These are phyloP conservation scores for Andrena trimmerana DNA, from an alignment of 2,888 invertebrate species.

Conservation along the genomic window DNA sequence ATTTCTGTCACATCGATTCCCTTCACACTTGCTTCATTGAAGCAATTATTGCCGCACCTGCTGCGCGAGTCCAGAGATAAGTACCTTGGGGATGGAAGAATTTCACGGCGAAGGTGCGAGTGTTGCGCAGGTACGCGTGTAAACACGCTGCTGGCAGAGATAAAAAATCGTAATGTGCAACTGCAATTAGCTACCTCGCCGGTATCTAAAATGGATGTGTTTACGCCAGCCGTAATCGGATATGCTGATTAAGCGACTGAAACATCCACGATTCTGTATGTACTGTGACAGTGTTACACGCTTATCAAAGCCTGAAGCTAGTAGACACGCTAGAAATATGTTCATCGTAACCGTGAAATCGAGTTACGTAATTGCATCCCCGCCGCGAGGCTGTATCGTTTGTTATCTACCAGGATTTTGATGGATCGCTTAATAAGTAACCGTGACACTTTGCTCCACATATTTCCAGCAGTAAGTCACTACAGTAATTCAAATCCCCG, in stretches of 20 bases:
- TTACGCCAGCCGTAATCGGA: conserved; percentile 20
- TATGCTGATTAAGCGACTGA: conserved; percentile 34
- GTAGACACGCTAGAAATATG: background rate
- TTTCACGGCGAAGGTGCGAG: no score
- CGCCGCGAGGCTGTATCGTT: background rate
- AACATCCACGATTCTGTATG: conserved; percentile 1
- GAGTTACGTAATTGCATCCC: conserved; percentile 14
- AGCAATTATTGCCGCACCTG: conserved; percentile 20
- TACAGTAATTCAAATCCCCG: background rate
- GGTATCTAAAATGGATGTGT: conserved; percentile 20
- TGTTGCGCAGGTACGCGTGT: background rate
- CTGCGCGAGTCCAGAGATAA: background rate
- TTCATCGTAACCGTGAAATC: background rate
- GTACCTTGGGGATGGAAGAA: no score
- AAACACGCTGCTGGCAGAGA: background rate
- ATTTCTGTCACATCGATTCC: conserved; percentile 6
- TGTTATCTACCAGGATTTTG: background rate
- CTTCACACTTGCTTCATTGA: conserved; percentile 5
- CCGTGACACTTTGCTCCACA: background rate
- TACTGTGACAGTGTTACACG: background rate
- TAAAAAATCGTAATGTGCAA: conserved; percentile 6
- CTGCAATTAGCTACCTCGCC: conserved; percentile 36
- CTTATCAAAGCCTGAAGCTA: conserved; percentile 9
- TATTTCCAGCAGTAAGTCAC: conserved; percentile 2
- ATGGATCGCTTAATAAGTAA: conserved; percentile 7